A percentile compares a stretch with the other conserved stretches of the same genome.
These are phyloP conservation scores for Phyllostomus hastatus DNA, from an alignment of 2,113 vertebrate species.

Conservation along the genomic window DNA sequence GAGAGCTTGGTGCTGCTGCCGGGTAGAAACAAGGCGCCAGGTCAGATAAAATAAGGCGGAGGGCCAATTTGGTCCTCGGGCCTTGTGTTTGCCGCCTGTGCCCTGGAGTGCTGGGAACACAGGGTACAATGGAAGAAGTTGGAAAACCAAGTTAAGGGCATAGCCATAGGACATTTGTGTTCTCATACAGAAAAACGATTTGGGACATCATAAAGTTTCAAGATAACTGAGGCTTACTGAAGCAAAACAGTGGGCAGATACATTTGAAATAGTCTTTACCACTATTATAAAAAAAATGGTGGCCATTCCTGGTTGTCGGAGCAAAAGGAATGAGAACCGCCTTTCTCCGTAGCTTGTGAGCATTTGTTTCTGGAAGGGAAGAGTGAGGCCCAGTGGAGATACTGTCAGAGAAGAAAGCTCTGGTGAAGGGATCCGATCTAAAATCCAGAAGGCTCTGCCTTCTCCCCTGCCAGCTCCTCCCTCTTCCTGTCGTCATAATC, in stretches of 20 bases:
- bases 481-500: neutral
- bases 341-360: neutral
- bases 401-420: neutral
- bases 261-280: neutral
- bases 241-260: neutral
- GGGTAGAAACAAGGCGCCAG: too few relatives aligned
- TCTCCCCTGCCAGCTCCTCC: neutral
- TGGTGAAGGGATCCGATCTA: neutral
- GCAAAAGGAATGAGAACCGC: neutral
- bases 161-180: neutral
- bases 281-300: neutral
- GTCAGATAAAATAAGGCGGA: too few relatives aligned
- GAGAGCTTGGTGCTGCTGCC: too few relatives aligned
- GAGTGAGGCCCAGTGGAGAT: neutral
- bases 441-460: neutral
- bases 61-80: too few relatives aligned
- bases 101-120: neutral
- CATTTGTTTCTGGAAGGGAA: neutral
- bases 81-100: too few relatives aligned
- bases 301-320: neutral
- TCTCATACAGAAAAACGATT: neutral
- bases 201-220: neutral
- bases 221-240: neutral
- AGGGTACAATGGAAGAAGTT: neutral
- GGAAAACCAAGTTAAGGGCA: neutral